Percentiles rank a stretch among this genome's conserved stretches.
Conservation (phyloP, 2,888 invertebrate genomes). For the Dolomedes plantarius region DNA sequence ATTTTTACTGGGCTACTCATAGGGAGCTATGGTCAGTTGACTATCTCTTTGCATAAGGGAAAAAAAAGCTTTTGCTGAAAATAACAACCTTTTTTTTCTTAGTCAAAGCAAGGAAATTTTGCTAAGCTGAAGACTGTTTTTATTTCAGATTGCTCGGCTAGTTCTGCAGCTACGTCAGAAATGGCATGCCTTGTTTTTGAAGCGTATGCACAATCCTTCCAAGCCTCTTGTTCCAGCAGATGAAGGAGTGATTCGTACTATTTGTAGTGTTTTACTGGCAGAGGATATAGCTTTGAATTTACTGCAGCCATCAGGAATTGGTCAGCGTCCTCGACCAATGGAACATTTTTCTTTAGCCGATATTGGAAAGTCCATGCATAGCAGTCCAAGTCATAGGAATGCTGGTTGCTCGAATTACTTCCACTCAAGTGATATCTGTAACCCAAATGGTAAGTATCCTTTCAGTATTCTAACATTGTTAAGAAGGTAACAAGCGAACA, state of each 20-base stretch:
- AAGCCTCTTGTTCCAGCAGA: conserved; percentile 80
- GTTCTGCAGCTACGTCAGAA: conserved; percentile 84
- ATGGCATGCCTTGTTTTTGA: conserved; percentile 83
- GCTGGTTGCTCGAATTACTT: conserved; percentile 7
- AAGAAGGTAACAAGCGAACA: too few relatives aligned
- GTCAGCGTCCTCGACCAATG: conserved; percentile 84
- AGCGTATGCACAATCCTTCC: conserved; percentile 78
- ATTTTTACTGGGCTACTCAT: too few relatives aligned
- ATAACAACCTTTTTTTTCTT: too few relatives aligned
- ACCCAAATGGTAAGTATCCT: background rate
- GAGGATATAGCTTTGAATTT: conserved; percentile 85
- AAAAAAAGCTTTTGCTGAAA: too few relatives aligned
- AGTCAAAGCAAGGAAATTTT: too few relatives aligned
- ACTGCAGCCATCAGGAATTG: conserved; percentile 85
- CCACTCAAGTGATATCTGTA: background rate
- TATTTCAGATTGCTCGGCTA: conserved; percentile 79
- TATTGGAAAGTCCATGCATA: conserved; percentile 15
- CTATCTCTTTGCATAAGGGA: too few relatives aligned
- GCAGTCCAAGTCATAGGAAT: conserved; percentile 44
- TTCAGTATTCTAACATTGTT: background rate
- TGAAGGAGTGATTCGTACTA: conserved; percentile 83
- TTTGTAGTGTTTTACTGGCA: conserved; percentile 83
- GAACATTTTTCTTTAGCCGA: conserved; percentile 76
- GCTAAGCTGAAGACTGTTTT: too few relatives aligned
- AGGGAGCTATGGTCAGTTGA: too few relatives aligned